Percentiles rank a stretch among this genome's conserved stretches.
phyloP scores from a whole-genome alignment of 1,140 invertebrate species.

The Drosophila busckii region DNA sequence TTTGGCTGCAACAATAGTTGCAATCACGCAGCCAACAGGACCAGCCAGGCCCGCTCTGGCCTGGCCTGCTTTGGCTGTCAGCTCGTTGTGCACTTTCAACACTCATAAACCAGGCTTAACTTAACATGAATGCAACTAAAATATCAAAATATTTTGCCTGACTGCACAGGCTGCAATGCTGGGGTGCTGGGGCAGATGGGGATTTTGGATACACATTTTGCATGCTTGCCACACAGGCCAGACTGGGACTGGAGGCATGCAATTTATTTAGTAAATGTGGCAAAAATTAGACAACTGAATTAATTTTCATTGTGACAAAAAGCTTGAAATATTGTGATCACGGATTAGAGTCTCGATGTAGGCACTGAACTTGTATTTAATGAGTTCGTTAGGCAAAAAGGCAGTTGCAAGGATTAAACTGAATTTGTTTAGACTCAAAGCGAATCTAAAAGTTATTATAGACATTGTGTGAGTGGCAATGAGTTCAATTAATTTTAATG shows the following conservation, averaged over 20 bases:
- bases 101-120: conserved; percentile 76
- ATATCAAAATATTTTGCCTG: conserved; percentile 72
- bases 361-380: conserved; percentile 10
- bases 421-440: too few species aligned
- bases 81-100: conserved; percentile 47
- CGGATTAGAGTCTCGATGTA: conserved; percentile 43
- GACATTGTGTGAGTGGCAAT: too few species aligned
- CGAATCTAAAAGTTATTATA: too few species aligned
- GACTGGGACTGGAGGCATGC: conserved; percentile 18
- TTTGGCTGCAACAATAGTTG: conserved; percentile 72
- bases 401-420: too few species aligned
- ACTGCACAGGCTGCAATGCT: conserved; percentile 3
- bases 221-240: conserved; percentile 6
- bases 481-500: too few species aligned
- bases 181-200: conserved; percentile 36
- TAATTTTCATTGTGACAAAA: conserved; percentile 67
- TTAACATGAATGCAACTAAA: conserved; percentile 72
- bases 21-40: conserved; percentile 54
- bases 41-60: conserved; percentile 8
- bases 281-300: conserved; percentile 76
- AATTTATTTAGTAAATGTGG: conserved; percentile 68
- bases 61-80: conserved; percentile 14
- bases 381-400: conserved; percentile 50
- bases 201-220: conserved; percentile 33
- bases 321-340: conserved; percentile 67